Conservation (phyloP, 2,888 invertebrate genomes). For the Taenaris catops region DNA sequence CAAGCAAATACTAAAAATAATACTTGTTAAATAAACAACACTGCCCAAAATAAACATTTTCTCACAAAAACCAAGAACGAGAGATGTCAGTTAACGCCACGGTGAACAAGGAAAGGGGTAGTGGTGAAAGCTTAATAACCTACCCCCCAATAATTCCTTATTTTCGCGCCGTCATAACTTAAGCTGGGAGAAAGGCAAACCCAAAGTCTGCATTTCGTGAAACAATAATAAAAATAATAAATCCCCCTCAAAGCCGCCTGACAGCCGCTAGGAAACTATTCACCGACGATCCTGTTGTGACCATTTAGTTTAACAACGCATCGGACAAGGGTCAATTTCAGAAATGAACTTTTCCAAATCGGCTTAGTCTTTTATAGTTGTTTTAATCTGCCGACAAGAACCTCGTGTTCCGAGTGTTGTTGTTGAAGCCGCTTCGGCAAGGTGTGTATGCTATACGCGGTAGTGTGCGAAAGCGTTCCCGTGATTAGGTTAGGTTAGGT, state of each 20-base stretch:
- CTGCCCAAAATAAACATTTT: background rate
- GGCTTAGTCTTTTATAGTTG: no score
- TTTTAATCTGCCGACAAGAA: no score
- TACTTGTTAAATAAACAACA: no score
- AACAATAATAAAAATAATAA: slow-evolving; percentile 79
- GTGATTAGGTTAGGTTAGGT: no score
- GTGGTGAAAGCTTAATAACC: slow-evolving; percentile 20
- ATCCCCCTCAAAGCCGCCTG: slow-evolving; percentile 72
- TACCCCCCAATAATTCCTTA: slow-evolving; percentile 22
- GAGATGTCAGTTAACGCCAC: slow-evolving; percentile 1
- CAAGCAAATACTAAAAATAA: no score
- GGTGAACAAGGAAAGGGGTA: background rate
- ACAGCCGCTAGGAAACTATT: slow-evolving; percentile 76
- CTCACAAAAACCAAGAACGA: background rate
- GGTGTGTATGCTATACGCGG: no score
- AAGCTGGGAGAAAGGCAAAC: slow-evolving; percentile 36
- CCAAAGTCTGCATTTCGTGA: slow-evolving; percentile 46
- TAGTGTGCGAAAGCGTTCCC: no score
- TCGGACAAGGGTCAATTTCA: background rate
- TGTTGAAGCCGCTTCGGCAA: no score
- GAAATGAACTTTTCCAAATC: background rate
- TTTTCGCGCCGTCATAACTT: slow-evolving; percentile 26
- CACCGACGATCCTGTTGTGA: slow-evolving; percentile 42
- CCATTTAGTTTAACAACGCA: slow-evolving; percentile 21
- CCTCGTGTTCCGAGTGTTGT: no score